Evolutionary conservation across 2,797 vertebrate species (phyloP).

Genomic region (Coracias cyanogaster): DNA sequence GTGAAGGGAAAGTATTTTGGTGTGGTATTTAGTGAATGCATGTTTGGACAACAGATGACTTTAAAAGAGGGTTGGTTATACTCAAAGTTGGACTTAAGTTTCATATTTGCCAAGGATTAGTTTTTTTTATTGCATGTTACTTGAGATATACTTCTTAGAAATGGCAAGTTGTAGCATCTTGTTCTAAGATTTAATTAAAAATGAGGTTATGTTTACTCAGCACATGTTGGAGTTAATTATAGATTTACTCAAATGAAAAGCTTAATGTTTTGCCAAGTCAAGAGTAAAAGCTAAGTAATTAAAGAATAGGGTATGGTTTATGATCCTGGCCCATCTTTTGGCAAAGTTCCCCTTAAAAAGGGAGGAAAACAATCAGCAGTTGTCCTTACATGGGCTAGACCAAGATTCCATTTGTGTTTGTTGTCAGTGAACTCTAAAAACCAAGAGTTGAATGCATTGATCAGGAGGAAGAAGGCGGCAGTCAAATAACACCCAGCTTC

Average conservation of each 20-base stretch:
- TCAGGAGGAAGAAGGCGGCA: not conserved
- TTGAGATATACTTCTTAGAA: slow-evolving; percentile 46
- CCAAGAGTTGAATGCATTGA: not conserved
- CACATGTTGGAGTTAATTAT: slow-evolving; percentile 73
- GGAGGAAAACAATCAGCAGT: not conserved
- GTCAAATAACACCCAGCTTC: not conserved
- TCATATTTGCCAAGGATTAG: slow-evolving; percentile 32
- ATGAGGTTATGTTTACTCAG: slow-evolving; percentile 73
- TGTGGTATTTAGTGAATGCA: too few species aligned
- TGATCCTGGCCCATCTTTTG: slow-evolving; percentile 51
- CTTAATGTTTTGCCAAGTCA: slow-evolving; percentile 77
- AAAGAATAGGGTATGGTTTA: slow-evolving; percentile 64
- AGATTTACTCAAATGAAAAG: slow-evolving; percentile 74
- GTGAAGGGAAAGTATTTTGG: too few species aligned
- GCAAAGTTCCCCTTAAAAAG: slow-evolving; percentile 24
- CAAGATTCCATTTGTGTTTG: not conserved
- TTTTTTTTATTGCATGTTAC: not conserved
- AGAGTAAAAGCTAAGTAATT: slow-evolving; percentile 74
- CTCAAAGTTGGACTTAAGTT: slow-evolving; percentile 1
- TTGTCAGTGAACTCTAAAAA: not conserved
- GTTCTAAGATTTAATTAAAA: slow-evolving; percentile 76
- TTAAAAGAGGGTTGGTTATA: not conserved
- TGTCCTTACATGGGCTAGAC: not conserved
- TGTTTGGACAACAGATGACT: not conserved
- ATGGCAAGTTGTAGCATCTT: slow-evolving; percentile 66